Base-by-base conservation (phyloP, 1,140 invertebrate species). In the Potamilus streckersoni region DNA sequence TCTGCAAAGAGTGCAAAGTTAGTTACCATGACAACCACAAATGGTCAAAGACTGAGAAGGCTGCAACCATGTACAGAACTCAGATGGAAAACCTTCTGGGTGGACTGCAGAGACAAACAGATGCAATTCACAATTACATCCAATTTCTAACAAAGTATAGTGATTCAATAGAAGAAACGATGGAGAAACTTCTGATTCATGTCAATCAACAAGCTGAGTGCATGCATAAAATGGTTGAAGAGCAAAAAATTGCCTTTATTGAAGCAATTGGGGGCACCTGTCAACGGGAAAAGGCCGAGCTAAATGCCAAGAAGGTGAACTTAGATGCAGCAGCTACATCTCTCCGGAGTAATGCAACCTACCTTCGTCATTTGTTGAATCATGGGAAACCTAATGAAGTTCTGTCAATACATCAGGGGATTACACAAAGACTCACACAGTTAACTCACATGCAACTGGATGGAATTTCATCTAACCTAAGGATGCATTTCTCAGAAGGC, bases 201-300 rank as follows among this genome's bases (percentile, higher is more conserved):
- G 74, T 86, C 27, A 71, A 83, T 71, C 69, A 79, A n/a, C 86
- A 87, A 64, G 81, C 85, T 4, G 79, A 85, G 2, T 59, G 58
- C 8, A 72, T 88, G 17, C 86, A 88, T 70, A 77, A 73, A 63
- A 69, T 88, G 63, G 82, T 89, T 69, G 84, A 87, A n/a, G 77
- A 81, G 56, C 74, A 84, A 31, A 83, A 82, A 61, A 68, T 73
- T 17, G 59, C 69, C 14, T 58, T 81, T 49, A 31, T 85, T 15
- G 70, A 79, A 15, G 62, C 73, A 13, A 55, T 88, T 13, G 79
- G 77, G 20, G 57, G 72, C 11, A 66, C 67, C 19, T 82, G 73
- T 59, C 74, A 79, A 16, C 59, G 70, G 14, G 86, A 88, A 71
- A 65, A 62, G 31, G n/a, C 60, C n/a, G 64, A 78, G 19, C 73